These are phyloP conservation scores for Bombyx mandarina DNA, from an alignment of 1,140 invertebrate genomes.

Conservation along the genomic window DNA sequence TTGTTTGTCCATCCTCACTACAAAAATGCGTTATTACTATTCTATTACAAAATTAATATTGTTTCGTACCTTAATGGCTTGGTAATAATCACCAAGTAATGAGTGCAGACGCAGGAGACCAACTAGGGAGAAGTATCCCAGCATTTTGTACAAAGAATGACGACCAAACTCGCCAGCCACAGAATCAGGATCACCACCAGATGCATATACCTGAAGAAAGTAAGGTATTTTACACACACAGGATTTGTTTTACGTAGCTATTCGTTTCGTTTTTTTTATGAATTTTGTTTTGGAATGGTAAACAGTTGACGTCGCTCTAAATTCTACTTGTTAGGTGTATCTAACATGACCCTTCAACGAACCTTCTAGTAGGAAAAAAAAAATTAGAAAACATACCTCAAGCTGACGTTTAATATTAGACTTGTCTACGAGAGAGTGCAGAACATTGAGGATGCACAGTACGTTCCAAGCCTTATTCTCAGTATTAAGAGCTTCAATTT, in stretches of 20 bases:
- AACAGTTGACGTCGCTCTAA: not conserved
- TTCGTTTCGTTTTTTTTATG: too few relatives aligned
- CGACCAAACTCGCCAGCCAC: conserved; percentile 98
- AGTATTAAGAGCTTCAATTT: conserved; percentile 85
- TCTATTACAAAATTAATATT: not conserved
- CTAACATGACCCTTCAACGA: too few relatives aligned
- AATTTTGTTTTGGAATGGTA: not conserved
- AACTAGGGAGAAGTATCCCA: conserved; percentile 98
- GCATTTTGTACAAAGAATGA: conserved; percentile 98
- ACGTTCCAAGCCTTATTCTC: conserved; percentile 98
- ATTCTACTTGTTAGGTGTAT: not conserved
- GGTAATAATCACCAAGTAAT: conserved; percentile 97
- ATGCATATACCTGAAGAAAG: conserved; percentile 74
- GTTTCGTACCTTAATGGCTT: conserved; percentile 91
- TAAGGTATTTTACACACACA: too few relatives aligned
- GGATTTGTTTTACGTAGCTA: too few relatives aligned
- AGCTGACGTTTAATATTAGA: conserved; percentile 98
- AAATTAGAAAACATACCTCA: conserved; percentile 75
- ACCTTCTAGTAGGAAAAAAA: not conserved
- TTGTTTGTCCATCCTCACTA: too few relatives aligned
- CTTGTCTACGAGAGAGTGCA: conserved; percentile 98
- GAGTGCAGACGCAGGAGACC: conserved; percentile 96
- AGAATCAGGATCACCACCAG: conserved; percentile 93
- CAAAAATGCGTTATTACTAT: too few relatives aligned
- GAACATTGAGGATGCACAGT: conserved; percentile 96